A percentile compares a stretch with the other conserved stretches of the same genome.
Evolutionary conservation across 2,888 invertebrate species (phyloP).

Genomic region (Dendrolimus houi): DNA sequence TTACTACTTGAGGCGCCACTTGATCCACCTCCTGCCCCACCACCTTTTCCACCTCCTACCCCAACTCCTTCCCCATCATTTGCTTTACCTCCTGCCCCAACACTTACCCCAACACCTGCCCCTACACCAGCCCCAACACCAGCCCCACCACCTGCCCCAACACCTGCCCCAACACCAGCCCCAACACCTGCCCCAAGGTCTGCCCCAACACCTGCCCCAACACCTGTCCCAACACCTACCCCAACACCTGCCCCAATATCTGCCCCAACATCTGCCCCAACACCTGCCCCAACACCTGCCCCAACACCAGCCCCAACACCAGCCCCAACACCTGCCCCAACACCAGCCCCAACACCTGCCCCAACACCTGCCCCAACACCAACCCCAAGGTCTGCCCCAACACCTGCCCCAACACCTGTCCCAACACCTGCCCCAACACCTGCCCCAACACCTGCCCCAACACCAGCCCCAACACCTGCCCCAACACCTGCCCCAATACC

Average conservation of each 20-base stretch:
- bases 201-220: conserved; percentile 1
- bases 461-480: background rate
- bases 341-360: conserved; percentile 9
- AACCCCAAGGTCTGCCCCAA: conserved; percentile 11
- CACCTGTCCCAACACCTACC: conserved; percentile 1
- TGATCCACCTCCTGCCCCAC: background rate
- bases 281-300: background rate
- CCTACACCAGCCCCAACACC: conserved; percentile 5
- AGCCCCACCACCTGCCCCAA: background rate
- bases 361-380: conserved; percentile 14
- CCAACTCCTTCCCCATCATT: too few species aligned
- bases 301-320: background rate
- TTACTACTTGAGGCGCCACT: background rate
- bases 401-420: conserved; percentile 4
- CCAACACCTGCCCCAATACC: conserved; percentile 7
- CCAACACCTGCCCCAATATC: conserved; percentile 1
- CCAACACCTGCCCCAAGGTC: background rate
- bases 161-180: conserved; percentile 1
- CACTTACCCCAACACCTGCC: background rate
- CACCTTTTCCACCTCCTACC: background rate
- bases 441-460: background rate
- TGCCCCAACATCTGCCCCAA: background rate
- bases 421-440: conserved; percentile 11
- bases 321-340: conserved; percentile 2
- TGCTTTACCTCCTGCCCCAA: background rate